phyloP scores from a whole-genome alignment of 2,888 invertebrate species.

The Drosophila neotestacea region DNA sequence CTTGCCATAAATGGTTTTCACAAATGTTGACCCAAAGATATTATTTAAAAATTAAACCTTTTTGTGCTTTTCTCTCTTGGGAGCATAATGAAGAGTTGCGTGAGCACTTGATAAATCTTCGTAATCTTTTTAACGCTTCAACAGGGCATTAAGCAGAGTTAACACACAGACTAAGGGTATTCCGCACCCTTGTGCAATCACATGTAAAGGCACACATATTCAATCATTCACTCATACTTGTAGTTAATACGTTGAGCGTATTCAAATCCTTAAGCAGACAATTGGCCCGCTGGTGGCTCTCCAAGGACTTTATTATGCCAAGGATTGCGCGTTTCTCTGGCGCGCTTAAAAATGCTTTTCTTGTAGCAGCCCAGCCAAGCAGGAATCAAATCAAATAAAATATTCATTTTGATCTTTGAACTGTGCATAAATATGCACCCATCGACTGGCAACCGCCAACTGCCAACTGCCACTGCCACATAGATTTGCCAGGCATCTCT shows the following conservation, averaged over 20 bases:
- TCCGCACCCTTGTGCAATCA: constrained; percentile 6
- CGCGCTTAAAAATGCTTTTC: constrained; percentile 81
- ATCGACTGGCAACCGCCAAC: constrained; percentile 39
- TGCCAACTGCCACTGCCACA: constrained; percentile 14
- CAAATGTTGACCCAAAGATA: not conserved
- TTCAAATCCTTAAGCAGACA: constrained; percentile 63
- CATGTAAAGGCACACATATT: constrained; percentile 37
- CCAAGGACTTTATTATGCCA: constrained; percentile 76
- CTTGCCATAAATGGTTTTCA: too few relatives aligned
- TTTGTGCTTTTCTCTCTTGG: not conserved
- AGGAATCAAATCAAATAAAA: constrained; percentile 83
- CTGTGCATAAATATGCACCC: constrained; percentile 82
- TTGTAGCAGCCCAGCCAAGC: constrained; percentile 67
- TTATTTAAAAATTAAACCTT: not conserved
- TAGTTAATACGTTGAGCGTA: constrained; percentile 21
- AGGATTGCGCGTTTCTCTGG: constrained; percentile 64
- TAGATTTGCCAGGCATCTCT: constrained; percentile 42
- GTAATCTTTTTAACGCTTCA: constrained; percentile 21
- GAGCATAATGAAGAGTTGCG: not conserved
- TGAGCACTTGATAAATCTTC: constrained; percentile 7
- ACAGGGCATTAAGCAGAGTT: constrained; percentile 41
- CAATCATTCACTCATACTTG: constrained; percentile 31
- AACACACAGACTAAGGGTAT: constrained; percentile 18
- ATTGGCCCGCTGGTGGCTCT: constrained; percentile 63
- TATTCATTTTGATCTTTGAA: constrained; percentile 85